Conservation (phyloP, 2,113 vertebrate species). For the Turnix velox region DNA sequence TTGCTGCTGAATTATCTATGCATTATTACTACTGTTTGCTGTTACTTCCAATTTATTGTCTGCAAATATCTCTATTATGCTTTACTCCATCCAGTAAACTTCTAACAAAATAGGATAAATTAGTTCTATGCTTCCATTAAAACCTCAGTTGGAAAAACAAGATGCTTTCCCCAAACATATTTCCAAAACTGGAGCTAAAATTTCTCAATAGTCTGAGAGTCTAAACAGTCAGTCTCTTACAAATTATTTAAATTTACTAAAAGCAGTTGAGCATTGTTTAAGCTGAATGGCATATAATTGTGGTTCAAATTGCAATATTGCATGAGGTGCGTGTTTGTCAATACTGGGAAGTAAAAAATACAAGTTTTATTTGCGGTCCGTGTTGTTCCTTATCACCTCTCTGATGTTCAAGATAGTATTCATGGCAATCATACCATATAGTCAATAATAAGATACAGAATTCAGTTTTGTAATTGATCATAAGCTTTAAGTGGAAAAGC, state of each 20-base stretch:
- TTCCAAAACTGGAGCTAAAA: neutral
- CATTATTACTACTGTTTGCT: neutral
- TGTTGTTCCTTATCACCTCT: neutral
- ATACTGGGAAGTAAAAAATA: neutral
- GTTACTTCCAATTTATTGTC: neutral
- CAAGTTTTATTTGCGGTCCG: neutral
- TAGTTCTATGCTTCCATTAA: neutral
- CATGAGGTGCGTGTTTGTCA: fast-evolving
- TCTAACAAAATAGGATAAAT: neutral
- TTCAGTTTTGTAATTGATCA: neutral
- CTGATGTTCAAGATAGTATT: neutral
- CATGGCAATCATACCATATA: neutral
- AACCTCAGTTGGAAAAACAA: neutral
- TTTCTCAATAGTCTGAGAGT: neutral
- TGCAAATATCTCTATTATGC: neutral
- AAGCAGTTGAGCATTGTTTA: neutral
- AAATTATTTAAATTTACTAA: neutral
- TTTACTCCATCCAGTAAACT: neutral
- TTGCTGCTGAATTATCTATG: neutral
- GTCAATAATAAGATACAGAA: neutral
- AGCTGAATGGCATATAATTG: neutral
- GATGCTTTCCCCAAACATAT: neutral
- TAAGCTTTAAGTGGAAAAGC: neutral
- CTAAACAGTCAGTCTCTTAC: neutral
- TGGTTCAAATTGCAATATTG: neutral